Evolutionary conservation across 2,888 invertebrate genomes (phyloP).

Genomic region (Pristionchus entomophagus): DNA sequence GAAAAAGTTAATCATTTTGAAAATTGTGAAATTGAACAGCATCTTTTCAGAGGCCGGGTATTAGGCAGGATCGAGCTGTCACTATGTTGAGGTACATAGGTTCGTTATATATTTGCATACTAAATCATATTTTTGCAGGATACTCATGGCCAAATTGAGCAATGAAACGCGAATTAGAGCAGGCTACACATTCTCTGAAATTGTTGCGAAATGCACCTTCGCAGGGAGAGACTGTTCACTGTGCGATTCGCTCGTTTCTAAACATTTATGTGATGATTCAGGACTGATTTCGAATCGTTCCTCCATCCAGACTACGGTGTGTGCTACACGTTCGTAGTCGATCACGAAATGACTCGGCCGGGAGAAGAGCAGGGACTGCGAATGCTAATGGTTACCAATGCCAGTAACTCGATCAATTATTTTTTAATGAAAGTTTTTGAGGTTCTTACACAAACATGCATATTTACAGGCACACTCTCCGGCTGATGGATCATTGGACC

Average conservation of each 20-base stretch:
- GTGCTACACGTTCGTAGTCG: background rate
- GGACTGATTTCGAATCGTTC: background rate
- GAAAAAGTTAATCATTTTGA: background rate
- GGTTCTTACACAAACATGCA: background rate
- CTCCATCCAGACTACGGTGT: background rate
- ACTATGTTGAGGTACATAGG: background rate
- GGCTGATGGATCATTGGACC: background rate
- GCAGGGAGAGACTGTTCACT: background rate
- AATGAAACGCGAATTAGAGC: background rate
- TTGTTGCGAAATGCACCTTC: background rate
- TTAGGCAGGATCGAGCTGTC: background rate
- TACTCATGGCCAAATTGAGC: background rate
- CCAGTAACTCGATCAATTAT: background rate
- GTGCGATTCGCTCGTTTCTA: background rate
- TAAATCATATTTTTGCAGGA: background rate
- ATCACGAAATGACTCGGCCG: background rate
- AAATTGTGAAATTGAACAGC: background rate
- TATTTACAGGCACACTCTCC: background rate
- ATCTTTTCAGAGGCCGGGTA: background rate
- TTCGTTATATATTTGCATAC: background rate
- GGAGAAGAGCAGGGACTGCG: background rate
- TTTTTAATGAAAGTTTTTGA: too few relatives aligned
- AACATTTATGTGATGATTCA: background rate
- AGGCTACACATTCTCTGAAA: background rate
- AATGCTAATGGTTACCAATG: background rate